Evolutionary conservation across 2,888 invertebrate species (phyloP), one percentile per base, ranked within the genome.

Genomic region (Andrena dorsata): DNA sequence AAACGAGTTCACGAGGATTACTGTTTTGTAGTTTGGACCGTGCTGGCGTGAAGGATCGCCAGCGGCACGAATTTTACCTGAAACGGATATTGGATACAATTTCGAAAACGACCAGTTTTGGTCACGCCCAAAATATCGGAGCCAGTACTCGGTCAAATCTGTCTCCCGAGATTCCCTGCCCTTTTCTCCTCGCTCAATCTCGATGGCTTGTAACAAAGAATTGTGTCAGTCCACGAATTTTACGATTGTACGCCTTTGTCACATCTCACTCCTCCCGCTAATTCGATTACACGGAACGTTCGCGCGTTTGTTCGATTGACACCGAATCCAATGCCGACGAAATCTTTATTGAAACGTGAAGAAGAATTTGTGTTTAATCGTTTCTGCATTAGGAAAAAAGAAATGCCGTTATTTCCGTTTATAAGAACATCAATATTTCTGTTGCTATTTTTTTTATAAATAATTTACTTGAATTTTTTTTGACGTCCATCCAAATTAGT

Each of bases 41-140:
- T 77, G 35, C 41, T 49, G 47, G 63, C 72, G 70, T 70, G 78
- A 69, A 74, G 26, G 66, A 68, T 78, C 65, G 74, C 78, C 73
- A 82, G 84, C 85, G 81, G 77, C 72, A 86, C 88, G 85, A 91
- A 90, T 90, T 85, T 86, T 72, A 87, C 88, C 87, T 90, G 89
- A 89, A 74, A 90, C 84, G 90, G 89, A 88, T 90, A 89, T 88
- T 82, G 70, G 78, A 79, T 51, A 72, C 79, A 74, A 84, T 83
- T 82, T 87, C 83, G 56, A 72, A 75, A 85, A 86, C 82, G 82
- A 86, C 71, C 85, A 66, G 47, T 65, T 72, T 23, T 72, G 71
- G 88, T 85, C 84, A 88, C 88, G 88, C 88, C 88, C 87, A 74
- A 56, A 56, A 64, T 63, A 8, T 23, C 60, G 28, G 20, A 63